Conservation (phyloP, 2,113 vertebrate species). For the Myiagra hebetior region DNA sequence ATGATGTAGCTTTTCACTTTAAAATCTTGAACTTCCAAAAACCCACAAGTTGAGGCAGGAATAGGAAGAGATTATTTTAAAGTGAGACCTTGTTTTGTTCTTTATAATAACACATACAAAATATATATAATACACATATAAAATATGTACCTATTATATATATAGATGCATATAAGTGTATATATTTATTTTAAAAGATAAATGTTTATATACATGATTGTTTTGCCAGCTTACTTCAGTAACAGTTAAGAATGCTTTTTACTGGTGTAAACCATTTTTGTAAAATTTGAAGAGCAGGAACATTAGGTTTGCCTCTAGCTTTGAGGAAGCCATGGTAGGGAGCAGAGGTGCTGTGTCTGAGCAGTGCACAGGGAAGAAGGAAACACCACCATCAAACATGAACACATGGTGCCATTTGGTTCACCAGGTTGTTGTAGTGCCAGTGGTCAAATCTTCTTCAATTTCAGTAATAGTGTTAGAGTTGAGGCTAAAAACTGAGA, state of each 20-base stretch:
- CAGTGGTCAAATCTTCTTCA: background rate
- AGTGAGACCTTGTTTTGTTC: background rate
- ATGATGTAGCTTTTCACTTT: background rate
- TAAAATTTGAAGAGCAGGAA: background rate
- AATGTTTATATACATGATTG: fast-evolving
- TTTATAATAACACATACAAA: background rate
- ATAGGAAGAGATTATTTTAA: background rate
- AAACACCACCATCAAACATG: background rate
- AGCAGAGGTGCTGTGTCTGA: no score
- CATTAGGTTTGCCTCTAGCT: background rate
- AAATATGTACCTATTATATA: background rate
- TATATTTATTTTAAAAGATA: background rate
- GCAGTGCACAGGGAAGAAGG: background rate
- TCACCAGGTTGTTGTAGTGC: background rate
- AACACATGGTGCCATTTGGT: background rate
- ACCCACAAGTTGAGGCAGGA: background rate
- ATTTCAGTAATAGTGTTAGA: background rate
- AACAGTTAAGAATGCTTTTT: background rate
- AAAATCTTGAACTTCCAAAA: background rate
- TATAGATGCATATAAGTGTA: no score
- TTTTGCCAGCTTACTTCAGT: background rate
- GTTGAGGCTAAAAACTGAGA: background rate
- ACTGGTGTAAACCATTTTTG: background rate
- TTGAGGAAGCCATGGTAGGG: fast-evolving
- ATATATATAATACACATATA: background rate